Conservation (phyloP, 1,140 invertebrate genomes). For the Globodera ellingtonae region DNA sequence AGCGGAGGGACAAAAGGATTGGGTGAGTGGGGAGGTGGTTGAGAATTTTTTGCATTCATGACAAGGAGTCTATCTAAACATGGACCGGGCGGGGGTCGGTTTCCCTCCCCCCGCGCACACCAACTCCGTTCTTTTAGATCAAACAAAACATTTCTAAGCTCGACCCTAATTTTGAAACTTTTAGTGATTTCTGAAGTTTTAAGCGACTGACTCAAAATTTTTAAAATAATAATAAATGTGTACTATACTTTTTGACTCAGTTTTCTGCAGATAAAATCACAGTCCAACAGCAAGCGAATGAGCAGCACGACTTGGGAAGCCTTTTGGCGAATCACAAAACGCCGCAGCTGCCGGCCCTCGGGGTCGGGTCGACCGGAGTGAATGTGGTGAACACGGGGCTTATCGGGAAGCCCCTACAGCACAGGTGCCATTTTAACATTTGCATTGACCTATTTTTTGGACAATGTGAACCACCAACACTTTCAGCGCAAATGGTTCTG, state of each 20-base stretch:
- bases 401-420: background rate
- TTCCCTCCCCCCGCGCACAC: no score
- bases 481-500: constrained; percentile 1
- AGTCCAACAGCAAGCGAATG: background rate
- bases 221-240: no score
- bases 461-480: background rate
- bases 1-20: background rate
- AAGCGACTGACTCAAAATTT: no score
- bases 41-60: background rate
- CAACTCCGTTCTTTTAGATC: no score
- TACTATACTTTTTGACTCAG: background rate
- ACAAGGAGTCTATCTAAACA: no score
- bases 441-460: background rate
- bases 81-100: no score
- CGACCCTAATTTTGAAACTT: no score
- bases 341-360: background rate
- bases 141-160: no score
- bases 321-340: background rate
- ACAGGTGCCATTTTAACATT: background rate
- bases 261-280: background rate
- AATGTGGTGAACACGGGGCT: background rate
- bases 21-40: background rate
- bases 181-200: no score
- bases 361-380: background rate
- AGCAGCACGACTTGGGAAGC: background rate